Conservation (phyloP, 2,797 vertebrate genomes). For the Alca torda region DNA sequence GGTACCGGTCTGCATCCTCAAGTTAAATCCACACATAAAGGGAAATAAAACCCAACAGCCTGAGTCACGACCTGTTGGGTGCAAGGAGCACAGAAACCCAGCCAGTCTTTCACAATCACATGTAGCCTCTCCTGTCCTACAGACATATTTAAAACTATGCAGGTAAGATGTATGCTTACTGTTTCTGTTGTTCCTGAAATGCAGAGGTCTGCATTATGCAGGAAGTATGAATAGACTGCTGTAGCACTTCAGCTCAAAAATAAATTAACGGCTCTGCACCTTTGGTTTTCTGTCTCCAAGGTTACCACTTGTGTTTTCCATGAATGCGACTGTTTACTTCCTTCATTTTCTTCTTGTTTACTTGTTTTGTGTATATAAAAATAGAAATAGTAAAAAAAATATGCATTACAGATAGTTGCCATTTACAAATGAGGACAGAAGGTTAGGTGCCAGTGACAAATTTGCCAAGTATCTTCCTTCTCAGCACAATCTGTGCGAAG, state of each 20-base stretch:
- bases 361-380: not conserved
- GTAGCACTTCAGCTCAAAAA: not conserved
- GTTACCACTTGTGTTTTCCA: not conserved
- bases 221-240: not conserved
- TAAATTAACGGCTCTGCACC: not conserved
- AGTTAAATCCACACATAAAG: not conserved
- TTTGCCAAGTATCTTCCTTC: not conserved
- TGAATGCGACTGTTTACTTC: not conserved
- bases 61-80: not conserved
- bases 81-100: not conserved
- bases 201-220: not conserved
- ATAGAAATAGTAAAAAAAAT: not conserved
- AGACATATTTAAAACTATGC: not conserved
- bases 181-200: not conserved
- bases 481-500: not conserved
- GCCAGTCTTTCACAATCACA: not conserved
- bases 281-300: not conserved
- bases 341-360: not conserved
- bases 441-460: not conserved
- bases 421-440: not conserved
- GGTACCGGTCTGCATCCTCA: not conserved
- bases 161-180: not conserved
- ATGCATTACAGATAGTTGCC: not conserved
- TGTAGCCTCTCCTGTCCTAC: not conserved
- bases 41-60: not conserved